Percentiles rank a stretch among this genome's conserved stretches.
phyloP scores from a whole-genome alignment of 2,113 vertebrate species.

The Coryphaenoides rupestris region DNA sequence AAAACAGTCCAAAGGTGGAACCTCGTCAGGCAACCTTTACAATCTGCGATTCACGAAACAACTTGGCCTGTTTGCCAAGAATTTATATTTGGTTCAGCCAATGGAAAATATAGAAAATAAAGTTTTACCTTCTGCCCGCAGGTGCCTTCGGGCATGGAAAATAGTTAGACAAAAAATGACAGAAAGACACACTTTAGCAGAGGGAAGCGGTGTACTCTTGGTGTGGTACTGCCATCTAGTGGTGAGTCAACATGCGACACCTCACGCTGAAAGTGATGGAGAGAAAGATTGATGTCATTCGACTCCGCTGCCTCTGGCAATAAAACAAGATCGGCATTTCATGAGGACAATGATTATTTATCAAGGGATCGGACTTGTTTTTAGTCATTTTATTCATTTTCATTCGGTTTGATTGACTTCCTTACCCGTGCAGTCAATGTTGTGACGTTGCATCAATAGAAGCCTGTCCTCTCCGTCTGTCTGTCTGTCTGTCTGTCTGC shows the following conservation, averaged over 20 bases:
- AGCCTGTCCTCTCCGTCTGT: too few relatives aligned
- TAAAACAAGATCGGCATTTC: background rate
- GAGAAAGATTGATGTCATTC: background rate
- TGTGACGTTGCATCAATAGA: too few relatives aligned
- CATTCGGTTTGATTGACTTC: too few relatives aligned
- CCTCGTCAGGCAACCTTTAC: too few relatives aligned
- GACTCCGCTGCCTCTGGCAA: background rate
- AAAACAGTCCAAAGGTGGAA: conserved; percentile 7
- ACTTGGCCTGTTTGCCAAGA: conserved; percentile 27
- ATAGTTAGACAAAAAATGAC: conserved; percentile 14
- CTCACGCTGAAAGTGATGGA: background rate
- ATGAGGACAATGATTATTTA: background rate
- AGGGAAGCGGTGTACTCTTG: background rate
- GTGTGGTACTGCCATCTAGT: conserved; percentile 38
- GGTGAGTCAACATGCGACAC: background rate
- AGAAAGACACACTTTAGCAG: conserved; percentile 12
- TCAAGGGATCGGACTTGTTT: too few relatives aligned
- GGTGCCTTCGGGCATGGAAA: conserved; percentile 27
- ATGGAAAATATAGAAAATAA: conserved; percentile 47
- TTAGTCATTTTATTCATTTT: too few relatives aligned
- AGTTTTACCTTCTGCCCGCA: conserved; percentile 30
- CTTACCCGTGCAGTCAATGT: too few relatives aligned
- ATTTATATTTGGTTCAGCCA: conserved; percentile 22
- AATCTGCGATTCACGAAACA: conserved; percentile 6
- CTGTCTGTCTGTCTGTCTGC: too few relatives aligned